phyloP scores from a whole-genome alignment of 2,797 vertebrate genomes.

The Leuciscus waleckii region DNA sequence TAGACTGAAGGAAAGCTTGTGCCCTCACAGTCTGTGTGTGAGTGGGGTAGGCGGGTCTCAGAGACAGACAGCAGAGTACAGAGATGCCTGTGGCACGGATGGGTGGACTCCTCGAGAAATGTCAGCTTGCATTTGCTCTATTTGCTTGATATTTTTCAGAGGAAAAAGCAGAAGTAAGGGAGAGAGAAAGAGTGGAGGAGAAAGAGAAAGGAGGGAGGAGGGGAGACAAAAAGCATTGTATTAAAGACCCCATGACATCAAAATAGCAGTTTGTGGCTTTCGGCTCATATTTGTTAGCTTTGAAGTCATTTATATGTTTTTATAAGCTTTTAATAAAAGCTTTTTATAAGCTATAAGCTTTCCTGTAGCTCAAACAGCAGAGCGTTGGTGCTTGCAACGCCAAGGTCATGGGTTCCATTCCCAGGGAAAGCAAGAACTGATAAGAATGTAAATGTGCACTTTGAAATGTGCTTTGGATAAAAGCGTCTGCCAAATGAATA shows the following conservation, averaged over 20 bases:
- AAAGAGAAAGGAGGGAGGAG: constrained; percentile 21
- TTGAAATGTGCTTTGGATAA: no score
- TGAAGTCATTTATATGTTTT: not conserved
- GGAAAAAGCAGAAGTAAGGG: constrained; percentile 47
- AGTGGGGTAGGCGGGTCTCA: constrained; percentile 41
- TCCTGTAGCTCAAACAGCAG: no score
- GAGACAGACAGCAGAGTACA: constrained; percentile 43
- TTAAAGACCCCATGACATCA: not conserved
- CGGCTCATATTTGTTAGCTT: not conserved
- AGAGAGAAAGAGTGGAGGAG: constrained; percentile 47
- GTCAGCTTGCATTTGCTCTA: constrained; percentile 78
- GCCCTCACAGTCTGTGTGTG: constrained; percentile 44
- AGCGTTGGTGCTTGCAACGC: no score
- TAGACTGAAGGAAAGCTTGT: constrained; percentile 36
- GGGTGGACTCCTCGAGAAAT: constrained; percentile 66
- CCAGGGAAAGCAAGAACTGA: no score
- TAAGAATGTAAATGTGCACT: no score
- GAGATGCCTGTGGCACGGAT: constrained; percentile 46
- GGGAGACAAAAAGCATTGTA: constrained; percentile 40
- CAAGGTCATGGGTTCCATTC: no score
- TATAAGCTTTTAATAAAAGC: no score
- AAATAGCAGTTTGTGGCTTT: not conserved
- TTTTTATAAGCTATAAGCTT: no score
- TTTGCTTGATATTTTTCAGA: constrained; percentile 66
- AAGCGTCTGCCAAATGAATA: no score